Evolutionary conservation across 2,888 invertebrate genomes (phyloP).

Genomic region (Campoplex capitator): DNA sequence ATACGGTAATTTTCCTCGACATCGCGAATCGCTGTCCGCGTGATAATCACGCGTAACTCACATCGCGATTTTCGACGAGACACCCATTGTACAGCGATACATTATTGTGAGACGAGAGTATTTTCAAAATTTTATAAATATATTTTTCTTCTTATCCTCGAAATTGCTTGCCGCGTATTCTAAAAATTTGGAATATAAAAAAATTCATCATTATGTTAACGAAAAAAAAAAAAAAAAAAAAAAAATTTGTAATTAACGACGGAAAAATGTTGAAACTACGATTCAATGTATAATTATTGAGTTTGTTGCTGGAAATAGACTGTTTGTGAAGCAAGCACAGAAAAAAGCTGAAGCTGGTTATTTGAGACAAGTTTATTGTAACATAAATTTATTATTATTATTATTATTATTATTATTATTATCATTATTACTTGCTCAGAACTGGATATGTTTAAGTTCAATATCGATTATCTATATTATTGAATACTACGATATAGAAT

Average conservation of each 20-base stretch:
- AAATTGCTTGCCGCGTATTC: conserved; percentile 54
- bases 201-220: conserved; percentile 45
- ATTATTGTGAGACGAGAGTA: not conserved
- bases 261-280: conserved; percentile 37
- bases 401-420: conserved; percentile 71
- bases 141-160: conserved; percentile 16
- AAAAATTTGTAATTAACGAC: conserved; percentile 53
- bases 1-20: conserved; percentile 31
- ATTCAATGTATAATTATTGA: conserved; percentile 56
- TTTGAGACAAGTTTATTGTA: conserved; percentile 71
- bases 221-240: conserved; percentile 54
- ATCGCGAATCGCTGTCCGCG: conserved; percentile 18
- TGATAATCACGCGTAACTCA: conserved; percentile 2
- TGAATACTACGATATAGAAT: conserved; percentile 66
- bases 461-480: conserved; percentile 71
- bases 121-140: not conserved
- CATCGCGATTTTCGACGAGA: conserved; percentile 32
- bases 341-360: conserved; percentile 45
- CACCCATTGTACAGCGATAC: conserved; percentile 38
- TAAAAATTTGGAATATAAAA: conserved; percentile 46
- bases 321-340: conserved; percentile 53
- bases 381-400: conserved; percentile 71
- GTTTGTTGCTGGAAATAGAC: conserved; percentile 60
- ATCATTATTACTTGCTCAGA: conserved; percentile 80
- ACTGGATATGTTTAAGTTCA: conserved; percentile 79